Conservation (phyloP, 2,113 vertebrate species). For the Stigmatopora argus region DNA sequence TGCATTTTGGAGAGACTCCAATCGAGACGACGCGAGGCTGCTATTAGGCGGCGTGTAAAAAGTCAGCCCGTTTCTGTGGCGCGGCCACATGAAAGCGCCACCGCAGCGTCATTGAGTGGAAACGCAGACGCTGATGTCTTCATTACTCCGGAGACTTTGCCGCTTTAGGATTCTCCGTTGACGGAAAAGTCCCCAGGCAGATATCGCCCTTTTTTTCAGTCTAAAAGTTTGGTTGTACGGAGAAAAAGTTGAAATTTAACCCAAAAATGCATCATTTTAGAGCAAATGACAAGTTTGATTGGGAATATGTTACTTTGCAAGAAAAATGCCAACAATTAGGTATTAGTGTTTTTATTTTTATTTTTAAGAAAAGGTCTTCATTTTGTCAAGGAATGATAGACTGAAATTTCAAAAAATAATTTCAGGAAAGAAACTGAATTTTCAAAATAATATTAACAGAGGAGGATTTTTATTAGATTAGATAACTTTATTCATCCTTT, state of each 20-base stretch:
- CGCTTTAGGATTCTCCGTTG: conserved; percentile 16
- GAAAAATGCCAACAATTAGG: too few relatives aligned
- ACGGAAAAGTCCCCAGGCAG: conserved; percentile 6
- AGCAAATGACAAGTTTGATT: too few relatives aligned
- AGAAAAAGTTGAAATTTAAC: neutral
- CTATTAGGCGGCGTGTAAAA: conserved; percentile 48
- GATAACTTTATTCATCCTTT: too few relatives aligned
- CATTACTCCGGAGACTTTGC: conserved; percentile 45
- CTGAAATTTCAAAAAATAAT: too few relatives aligned
- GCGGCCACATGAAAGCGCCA: conserved; percentile 55
- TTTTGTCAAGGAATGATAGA: too few relatives aligned
- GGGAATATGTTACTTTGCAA: too few relatives aligned
- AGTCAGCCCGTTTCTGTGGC: conserved; percentile 34
- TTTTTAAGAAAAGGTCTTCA: too few relatives aligned
- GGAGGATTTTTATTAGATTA: too few relatives aligned
- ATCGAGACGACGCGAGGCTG: conserved; percentile 27
- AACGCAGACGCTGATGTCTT: conserved; percentile 49
- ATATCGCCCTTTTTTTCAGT: neutral
- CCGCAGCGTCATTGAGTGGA: conserved; percentile 53
- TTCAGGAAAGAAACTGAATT: too few relatives aligned
- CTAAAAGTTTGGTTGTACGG: neutral
- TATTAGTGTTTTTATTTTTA: too few relatives aligned
- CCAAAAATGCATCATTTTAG: neutral
- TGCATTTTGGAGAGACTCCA: conserved; percentile 20
- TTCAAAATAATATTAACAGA: too few relatives aligned